Base-by-base conservation (phyloP, 1,140 invertebrate species). In the Lepidotrigona ventralis region DNA sequence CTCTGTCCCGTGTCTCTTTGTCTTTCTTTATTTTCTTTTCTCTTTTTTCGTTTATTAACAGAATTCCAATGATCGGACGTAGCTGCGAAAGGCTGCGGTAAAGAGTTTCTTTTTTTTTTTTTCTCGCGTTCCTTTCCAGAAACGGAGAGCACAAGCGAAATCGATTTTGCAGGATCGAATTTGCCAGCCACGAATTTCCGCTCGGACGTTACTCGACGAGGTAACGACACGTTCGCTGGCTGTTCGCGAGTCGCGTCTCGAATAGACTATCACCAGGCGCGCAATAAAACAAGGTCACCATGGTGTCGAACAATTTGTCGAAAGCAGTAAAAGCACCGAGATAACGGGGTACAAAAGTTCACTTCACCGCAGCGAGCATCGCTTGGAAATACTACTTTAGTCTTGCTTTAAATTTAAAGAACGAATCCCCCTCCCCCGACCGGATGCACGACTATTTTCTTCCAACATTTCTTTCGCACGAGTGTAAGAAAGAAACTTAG, bases 291-390 rank as follows among this genome's bases (percentile, higher is more conserved):
- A 74, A 66, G 71, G 60, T 81, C 51, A 54, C 11, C 26, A 26
- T 17, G 19, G 26, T 60, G 60, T 33, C 29, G 51, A 54, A 72
- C 71, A 66, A 75, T 81, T 81, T 33, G 58, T 33, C 19, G 51
- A 33, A 64, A 75, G 71, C 60, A 39, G 60, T 81, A 81, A 75
- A 75, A 75, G 70, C 58, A 11, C 29, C 70, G 21, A 39, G 54
- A 12, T 56, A 79, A 26, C 69, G 56, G 46, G 53, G 33, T 63
- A 60, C 14, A 69, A 73, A 72, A 72, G 68, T 79, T 71, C 51
- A 63, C 58, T 8, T 79, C n/a, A 5, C n/a, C 15, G 14, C 39
- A 15, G 8, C 12, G 53, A 21, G 23, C 12, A 73, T 74, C 29
- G 14, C 21, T 56, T 74, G 29, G 29, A 74, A n/a, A 58, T 74